These are phyloP conservation scores for Drosophila kambysellisi DNA, from an alignment of 2,888 invertebrate genomes.

Conservation along the genomic window DNA sequence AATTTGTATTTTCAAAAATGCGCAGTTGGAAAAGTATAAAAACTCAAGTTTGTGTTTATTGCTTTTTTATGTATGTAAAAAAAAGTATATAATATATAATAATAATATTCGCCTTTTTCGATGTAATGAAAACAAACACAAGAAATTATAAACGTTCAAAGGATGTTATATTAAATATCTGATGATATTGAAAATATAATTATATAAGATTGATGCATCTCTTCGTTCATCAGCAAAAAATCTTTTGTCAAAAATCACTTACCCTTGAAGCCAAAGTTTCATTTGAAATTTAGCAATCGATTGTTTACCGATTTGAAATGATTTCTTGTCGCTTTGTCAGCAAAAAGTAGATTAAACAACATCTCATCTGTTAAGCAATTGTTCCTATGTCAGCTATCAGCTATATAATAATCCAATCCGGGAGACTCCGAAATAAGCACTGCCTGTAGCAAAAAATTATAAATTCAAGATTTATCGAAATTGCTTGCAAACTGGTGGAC, in stretches of 20 bases:
- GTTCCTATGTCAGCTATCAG: not conserved
- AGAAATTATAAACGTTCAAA: not conserved
- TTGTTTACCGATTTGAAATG: not conserved
- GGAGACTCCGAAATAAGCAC: not conserved
- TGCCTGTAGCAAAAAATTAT: not conserved
- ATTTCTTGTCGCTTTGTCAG: not conserved
- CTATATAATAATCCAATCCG: not conserved
- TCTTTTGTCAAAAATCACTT: not conserved
- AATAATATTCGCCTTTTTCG: conserved; percentile 2
- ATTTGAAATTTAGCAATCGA: not conserved
- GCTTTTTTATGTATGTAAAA: not conserved
- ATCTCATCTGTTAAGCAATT: not conserved
- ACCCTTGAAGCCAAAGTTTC: not conserved
- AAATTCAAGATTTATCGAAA: not conserved
- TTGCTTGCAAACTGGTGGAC: not conserved
- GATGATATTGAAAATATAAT: not conserved
- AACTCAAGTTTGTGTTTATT: not conserved
- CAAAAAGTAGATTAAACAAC: not conserved
- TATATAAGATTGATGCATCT: not conserved
- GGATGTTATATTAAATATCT: not conserved
- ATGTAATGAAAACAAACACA: not conserved
- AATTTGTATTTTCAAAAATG: not conserved
- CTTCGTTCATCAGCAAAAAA: not conserved
- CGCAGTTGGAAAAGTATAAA: not conserved
- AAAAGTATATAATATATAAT: not conserved